Conservation (phyloP, 2,797 vertebrate species). For the Melopsittacus undulatus region DNA sequence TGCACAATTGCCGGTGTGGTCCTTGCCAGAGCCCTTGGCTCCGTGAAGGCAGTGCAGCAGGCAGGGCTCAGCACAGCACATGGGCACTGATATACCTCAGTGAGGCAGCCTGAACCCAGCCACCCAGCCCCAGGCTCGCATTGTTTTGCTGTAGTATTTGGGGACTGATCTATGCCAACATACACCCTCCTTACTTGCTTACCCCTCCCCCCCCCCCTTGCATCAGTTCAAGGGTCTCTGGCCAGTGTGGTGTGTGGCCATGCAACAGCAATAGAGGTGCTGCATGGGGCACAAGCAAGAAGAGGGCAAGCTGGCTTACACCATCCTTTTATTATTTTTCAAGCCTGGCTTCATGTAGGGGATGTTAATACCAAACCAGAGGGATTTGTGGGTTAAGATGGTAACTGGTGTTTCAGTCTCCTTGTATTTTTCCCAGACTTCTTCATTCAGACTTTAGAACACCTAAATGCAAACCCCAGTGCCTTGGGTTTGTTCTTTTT, state of each 20-base stretch:
- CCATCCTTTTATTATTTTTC: neutral
- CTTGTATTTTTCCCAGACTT: neutral
- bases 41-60: neutral
- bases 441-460: neutral
- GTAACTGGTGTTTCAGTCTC: neutral
- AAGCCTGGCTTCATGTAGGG: neutral
- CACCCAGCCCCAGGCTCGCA: fast-evolving
- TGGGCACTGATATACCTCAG: fast-evolving
- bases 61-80: fast-evolving
- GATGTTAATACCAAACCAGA: neutral
- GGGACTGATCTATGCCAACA: neutral
- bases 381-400: neutral
- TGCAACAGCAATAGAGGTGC: fast-evolving
- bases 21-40: neutral
- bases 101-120: neutral
- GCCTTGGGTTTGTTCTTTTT: neutral
- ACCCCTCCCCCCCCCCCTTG: neutral
- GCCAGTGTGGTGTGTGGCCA: fast-evolving
- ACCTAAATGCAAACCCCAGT: neutral
- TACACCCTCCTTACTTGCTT: neutral
- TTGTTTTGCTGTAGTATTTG: neutral
- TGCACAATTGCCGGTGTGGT: neutral
- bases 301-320: neutral
- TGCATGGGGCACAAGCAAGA: neutral
- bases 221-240: fast-evolving